These are phyloP conservation scores for Aphis craccivora DNA, from an alignment of 1,140 invertebrate genomes.

Conservation along the genomic window DNA sequence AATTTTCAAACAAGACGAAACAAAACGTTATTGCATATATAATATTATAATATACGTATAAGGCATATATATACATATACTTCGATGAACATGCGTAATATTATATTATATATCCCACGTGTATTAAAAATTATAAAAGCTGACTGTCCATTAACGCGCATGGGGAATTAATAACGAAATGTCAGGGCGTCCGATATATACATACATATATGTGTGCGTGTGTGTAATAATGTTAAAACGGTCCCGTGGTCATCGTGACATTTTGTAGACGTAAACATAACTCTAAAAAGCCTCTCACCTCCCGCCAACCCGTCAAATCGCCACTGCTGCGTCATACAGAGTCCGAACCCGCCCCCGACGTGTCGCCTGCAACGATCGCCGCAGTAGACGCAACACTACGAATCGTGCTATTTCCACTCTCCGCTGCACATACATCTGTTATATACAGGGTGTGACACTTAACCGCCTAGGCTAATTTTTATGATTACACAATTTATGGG, in stretches of 20 bases:
- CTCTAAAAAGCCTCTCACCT: constrained; percentile 9
- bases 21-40: background rate
- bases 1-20: background rate
- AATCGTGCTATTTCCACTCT: background rate
- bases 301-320: background rate
- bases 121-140: constrained; percentile 14
- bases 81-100: background rate
- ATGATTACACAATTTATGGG: background rate
- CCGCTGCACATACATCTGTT: background rate
- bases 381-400: background rate
- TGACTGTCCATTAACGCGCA: constrained; percentile 11
- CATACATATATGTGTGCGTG: background rate
- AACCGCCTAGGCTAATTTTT: background rate
- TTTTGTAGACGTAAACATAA: constrained; percentile 48
- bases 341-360: background rate
- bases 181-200: constrained; percentile 12
- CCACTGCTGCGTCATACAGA: background rate
- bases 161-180: constrained; percentile 41
- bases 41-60: background rate
- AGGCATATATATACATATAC: too few species aligned
- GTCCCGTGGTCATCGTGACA: constrained; percentile 39
- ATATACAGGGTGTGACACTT: background rate
- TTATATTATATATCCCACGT: background rate
- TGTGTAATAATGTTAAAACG: constrained; percentile 49
- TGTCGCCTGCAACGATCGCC: background rate